Base-by-base conservation (phyloP, 2,113 vertebrate species). In the Agapornis roseicollis region DNA sequence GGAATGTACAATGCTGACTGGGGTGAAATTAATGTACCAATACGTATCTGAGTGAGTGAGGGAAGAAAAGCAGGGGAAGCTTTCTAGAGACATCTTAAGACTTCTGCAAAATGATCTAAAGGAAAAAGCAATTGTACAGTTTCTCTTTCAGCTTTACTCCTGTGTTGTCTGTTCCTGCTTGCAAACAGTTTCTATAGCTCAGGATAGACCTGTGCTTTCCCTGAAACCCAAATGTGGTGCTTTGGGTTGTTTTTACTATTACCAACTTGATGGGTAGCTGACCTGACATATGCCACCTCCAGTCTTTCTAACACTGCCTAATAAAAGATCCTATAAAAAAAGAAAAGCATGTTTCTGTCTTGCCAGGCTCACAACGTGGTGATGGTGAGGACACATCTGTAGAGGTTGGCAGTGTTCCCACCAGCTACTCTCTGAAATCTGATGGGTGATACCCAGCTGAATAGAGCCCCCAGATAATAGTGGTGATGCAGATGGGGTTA, bases 231-330 rank as follows among this genome's bases (percentile, higher is more conserved):
- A 42, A 50, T 25, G 50, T 0, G 1, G 20, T 66, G 60, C 28
- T 84, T 52, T 66, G 46, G 29, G n/a, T 91, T 78, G 61, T 92
- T 87, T 73, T 41, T 41, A 64, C 35, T 80, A 86, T n/a, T 60
- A 29, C 28, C 42, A 14, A 2, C 31, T 74, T 91, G 87, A 89
- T 46, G 89, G 23, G 33, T 63, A 70, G 42, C 84, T 94, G 80
- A 72, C 77, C 84, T 96, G 91, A 94, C 93, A 66, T 49, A 11
- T 63, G 80, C 73, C 65, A 68, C 69, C 66, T 81, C 55, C 16
- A 49, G 55, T 86, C 83, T 63, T 92, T 90, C 76, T 50, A 53
- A 18, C 28, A 14, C 6, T 22, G 71, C n/a, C 68, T 92, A 83
- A 68, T 53, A 47, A 82, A 85, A 83, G 68, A 77, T 55, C 22